phyloP scores from a whole-genome alignment of 2,797 vertebrate species.

The Potorous gilbertii region DNA sequence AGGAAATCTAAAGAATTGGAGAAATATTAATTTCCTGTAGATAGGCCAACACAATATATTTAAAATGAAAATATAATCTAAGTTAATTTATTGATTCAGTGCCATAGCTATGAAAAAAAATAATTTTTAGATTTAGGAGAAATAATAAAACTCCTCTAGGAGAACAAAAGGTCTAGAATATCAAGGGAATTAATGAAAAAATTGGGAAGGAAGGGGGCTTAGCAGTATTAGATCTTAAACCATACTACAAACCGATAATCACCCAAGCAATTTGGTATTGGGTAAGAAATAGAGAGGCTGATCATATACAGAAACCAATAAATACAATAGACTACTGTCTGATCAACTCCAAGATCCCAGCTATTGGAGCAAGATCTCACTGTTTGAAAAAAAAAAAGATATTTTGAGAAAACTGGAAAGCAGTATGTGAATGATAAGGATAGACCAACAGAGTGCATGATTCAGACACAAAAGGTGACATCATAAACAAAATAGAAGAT shows the following conservation, averaged over 20 bases:
- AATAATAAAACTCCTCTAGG: background rate
- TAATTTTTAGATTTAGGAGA: background rate
- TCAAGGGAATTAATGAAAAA: background rate
- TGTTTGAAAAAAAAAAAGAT: too few species aligned
- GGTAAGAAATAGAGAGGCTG: background rate
- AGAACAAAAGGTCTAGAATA: background rate
- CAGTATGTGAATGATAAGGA: background rate
- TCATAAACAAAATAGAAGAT: background rate
- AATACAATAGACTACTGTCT: too few species aligned
- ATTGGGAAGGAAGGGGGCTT: background rate
- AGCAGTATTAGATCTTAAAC: background rate
- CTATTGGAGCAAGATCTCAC: background rate
- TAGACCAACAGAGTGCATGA: background rate
- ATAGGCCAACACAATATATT: background rate
- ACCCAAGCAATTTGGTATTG: background rate
- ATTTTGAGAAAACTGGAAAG: background rate
- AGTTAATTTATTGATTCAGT: background rate
- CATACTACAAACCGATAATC: background rate
- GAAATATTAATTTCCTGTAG: background rate
- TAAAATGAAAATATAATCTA: background rate
- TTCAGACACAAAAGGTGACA: background rate
- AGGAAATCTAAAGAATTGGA: background rate
- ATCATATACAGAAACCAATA: background rate
- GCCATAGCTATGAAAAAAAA: background rate
- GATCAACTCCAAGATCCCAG: background rate